Base-by-base conservation (phyloP, 2,113 vertebrate species). In the Spermophilus dauricus region DNA sequence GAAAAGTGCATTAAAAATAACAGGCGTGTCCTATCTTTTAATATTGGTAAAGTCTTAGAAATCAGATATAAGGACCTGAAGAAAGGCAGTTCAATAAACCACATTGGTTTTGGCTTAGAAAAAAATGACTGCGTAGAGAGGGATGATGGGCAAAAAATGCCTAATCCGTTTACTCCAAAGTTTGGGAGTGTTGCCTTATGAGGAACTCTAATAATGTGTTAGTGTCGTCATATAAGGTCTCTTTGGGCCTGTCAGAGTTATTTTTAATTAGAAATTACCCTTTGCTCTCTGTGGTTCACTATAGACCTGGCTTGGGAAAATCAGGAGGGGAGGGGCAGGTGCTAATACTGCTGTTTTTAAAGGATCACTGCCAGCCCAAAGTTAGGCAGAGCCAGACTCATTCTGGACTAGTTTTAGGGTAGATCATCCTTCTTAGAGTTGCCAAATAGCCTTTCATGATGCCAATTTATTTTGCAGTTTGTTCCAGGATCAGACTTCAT, bases 401-500 rank as follows among this genome's bases (percentile, higher is more conserved):
- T 88, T 95, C 72, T 97, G 89, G 73, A 83, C 73, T 58, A 39
- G 73, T 58, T 2, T 96, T 82, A 53, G 96, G 30, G 58, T 92
- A 75, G 93, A 88, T 91, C 85, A 91, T 96, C 93, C 94, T 94
- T 94, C 76, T 34, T 67, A 56, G 91, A 87, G 53, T 90, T 95
- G 81, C 83, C 96, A 96, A 97, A 86, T 86, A 95, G 53, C 39
- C 70, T 83, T 96, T 95, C n/a, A 32, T 85, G 86, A 91, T 94
- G 89, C 63, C 93, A 97, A 69, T 16, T 91, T 95, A 78, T 77
- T 89, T 45, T 95, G 89, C 53, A 96, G 72, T 96, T 96, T 96
- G 48, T 97, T 97, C 96, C 95, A 97, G 56, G 48, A 81, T 83
- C 32, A 86, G 89, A 67, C 56, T 93, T 83, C 56, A 63, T 80